Base-by-base conservation (phyloP, 53 echinoderm and acorn worm genomes). In the Astropecten irregularis region DNA sequence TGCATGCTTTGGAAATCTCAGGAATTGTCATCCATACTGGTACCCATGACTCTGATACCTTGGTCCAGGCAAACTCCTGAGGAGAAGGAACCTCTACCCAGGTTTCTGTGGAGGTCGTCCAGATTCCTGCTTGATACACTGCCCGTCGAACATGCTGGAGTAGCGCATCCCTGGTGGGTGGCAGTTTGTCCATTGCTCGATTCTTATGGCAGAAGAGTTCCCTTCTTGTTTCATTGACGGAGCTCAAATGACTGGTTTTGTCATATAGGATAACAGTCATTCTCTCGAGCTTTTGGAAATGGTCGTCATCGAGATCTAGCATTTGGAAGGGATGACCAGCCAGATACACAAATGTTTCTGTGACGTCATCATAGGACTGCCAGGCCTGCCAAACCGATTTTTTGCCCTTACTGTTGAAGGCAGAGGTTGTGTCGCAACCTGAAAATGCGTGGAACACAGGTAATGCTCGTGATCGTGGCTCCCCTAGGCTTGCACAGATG, bases 401-500 rank as follows among this genome's bases (percentile, higher is more conserved):
- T 42, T 70, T 54, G 26, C 70, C 84, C 81, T 81, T 60, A 14
- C 40, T 13, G 27, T 40, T 30, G 42, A 81, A 61, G 27, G 64
- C 63, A 63, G 16, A 11, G 10, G 15, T 50, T 30, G 85, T 90
- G 53, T 90, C 81, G 55, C 85, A 89, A 11, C 90, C 85, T 9
- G 90, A 85, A 34, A 64, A 85, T 16, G 79, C 81, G 29, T 85
- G 90, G 33, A 85, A 90, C 10, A n/a, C n/a, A n/a, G n/a, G n/a
- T n/a, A n/a, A n/a, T n/a, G n/a, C n/a, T n/a, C n/a, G n/a, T n/a
- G n/a, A n/a, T n/a, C n/a, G n/a, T n/a, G n/a, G n/a, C n/a, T n/a
- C n/a, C n/a, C n/a, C n/a, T n/a, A n/a, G n/a, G n/a, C n/a, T n/a
- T n/a, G n/a, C n/a, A n/a, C n/a, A n/a, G n/a, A n/a, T n/a, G n/a